A percentile compares a stretch with the other conserved stretches of the same genome.
phyloP scores from a whole-genome alignment of 2,797 vertebrate species.

The Melanotaenia parkinsoni region DNA sequence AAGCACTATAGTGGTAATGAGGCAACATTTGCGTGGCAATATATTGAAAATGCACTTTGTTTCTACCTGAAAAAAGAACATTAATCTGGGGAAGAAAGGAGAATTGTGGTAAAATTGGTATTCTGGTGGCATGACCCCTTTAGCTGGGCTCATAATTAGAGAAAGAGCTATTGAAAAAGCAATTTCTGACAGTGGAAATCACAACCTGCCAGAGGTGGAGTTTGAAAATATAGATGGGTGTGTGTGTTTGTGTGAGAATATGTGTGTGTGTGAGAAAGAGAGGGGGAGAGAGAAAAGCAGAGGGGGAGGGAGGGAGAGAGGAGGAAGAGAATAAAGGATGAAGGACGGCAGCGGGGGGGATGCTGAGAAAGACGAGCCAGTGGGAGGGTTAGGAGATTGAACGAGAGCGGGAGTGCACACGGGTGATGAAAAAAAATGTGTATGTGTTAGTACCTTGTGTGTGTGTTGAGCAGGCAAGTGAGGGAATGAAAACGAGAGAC shows the following conservation, averaged over 20 bases:
- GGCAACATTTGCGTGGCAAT: slow-evolving; percentile 16
- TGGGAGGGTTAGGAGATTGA: slow-evolving; percentile 76
- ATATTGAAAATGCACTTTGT: slow-evolving; percentile 42
- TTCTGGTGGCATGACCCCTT: slow-evolving; percentile 83
- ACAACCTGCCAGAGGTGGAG: slow-evolving; percentile 86
- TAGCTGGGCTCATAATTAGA: slow-evolving; percentile 86
- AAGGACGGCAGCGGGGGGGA: slow-evolving; percentile 80
- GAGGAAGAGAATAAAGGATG: slow-evolving; percentile 78
- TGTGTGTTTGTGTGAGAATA: slow-evolving; percentile 33
- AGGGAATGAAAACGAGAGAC: slow-evolving; percentile 70
- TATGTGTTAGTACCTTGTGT: slow-evolving; percentile 15
- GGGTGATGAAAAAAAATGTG: slow-evolving; percentile 63
- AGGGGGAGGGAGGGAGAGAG: slow-evolving; percentile 46
- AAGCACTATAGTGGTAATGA: slow-evolving; percentile 16
- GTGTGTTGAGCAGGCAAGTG: slow-evolving; percentile 66
- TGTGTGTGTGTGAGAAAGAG: slow-evolving; percentile 25
- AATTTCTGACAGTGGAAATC: slow-evolving; percentile 88
- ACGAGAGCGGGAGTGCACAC: slow-evolving; percentile 71
- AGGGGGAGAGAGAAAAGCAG: slow-evolving; percentile 37
- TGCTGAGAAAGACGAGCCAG: slow-evolving; percentile 79
- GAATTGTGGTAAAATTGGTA: slow-evolving; percentile 81
- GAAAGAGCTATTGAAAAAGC: slow-evolving; percentile 88
- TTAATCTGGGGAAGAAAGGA: slow-evolving; percentile 54
- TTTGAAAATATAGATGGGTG: slow-evolving; percentile 80
- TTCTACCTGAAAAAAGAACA: slow-evolving; percentile 57